Evolutionary conservation across 2,113 vertebrate genomes (phyloP).

Genomic region (Thryonomys swinderianus): DNA sequence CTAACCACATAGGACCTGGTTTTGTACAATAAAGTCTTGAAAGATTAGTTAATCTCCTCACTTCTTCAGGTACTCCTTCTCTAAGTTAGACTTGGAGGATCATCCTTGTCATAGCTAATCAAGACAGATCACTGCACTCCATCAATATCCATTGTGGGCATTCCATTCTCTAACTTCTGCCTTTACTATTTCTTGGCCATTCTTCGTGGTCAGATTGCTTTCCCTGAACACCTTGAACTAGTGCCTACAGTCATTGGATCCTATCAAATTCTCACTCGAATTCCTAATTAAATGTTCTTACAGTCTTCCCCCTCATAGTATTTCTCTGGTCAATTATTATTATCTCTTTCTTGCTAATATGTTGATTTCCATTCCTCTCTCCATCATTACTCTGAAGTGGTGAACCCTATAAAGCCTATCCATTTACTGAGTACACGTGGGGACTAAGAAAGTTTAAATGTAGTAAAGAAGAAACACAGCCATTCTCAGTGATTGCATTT

Average conservation of each 20-base stretch:
- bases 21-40: not conserved
- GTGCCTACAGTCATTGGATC: not conserved
- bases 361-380: not conserved
- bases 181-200: not conserved
- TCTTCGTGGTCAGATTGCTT: not conserved
- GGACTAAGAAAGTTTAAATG: not conserved
- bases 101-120: not conserved
- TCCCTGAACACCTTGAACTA: not conserved
- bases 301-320: not conserved
- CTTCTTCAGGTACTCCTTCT: not conserved
- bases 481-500: not conserved
- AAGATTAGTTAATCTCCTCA: not conserved
- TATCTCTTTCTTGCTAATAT: not conserved
- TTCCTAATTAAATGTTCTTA: not conserved
- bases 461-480: not conserved
- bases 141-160: not conserved
- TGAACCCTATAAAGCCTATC: not conserved
- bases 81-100: not conserved
- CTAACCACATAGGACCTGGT: not conserved
- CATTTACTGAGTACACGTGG: rapidly evolving
- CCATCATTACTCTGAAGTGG: not conserved
- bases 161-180: not conserved
- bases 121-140: not conserved
- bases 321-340: not conserved
- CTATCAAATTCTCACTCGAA: not conserved